Conservation (phyloP, 2,888 invertebrate genomes). For the Marronus borbonicus region DNA sequence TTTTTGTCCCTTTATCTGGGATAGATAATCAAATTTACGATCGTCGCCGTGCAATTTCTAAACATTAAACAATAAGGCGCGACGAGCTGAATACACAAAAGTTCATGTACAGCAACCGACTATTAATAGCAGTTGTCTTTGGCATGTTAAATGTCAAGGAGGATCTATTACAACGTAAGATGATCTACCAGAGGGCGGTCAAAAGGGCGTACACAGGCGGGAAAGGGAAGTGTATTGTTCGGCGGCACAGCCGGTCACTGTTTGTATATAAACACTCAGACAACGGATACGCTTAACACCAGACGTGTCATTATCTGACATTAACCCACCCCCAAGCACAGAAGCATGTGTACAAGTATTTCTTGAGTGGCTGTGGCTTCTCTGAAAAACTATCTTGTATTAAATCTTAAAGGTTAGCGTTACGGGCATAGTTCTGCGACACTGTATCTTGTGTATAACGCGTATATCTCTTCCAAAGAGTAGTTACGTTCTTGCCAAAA, state of each 20-base stretch:
- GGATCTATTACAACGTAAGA: conserved; percentile 56
- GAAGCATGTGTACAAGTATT: conserved; percentile 51
- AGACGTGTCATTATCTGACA: conserved; percentile 55
- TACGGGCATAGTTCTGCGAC: conserved; percentile 10
- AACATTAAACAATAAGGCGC: conserved; percentile 17
- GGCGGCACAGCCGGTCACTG: conserved; percentile 55
- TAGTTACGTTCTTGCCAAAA: conserved; percentile 34
- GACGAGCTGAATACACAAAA: conserved; percentile 34
- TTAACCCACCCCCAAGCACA: conserved; percentile 48
- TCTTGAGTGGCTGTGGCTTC: conserved; percentile 48
- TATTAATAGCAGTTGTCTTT: conserved; percentile 52
- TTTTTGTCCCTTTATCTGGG: background rate
- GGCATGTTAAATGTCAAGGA: conserved; percentile 52
- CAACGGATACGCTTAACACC: conserved; percentile 55
- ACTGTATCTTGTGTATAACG: background rate
- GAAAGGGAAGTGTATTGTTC: conserved; percentile 56
- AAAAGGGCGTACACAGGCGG: conserved; percentile 55
- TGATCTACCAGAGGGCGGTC: conserved; percentile 55
- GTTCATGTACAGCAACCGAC: conserved; percentile 31
- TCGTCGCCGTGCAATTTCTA: background rate
- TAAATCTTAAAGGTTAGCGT: conserved; percentile 44
- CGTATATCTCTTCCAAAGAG: conserved; percentile 8
- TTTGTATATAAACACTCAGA: conserved; percentile 56
- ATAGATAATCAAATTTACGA: no score
- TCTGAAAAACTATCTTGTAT: conserved; percentile 49